Conservation (phyloP, 2,113 vertebrate genomes). For the Maccullochella peelii region DNA sequence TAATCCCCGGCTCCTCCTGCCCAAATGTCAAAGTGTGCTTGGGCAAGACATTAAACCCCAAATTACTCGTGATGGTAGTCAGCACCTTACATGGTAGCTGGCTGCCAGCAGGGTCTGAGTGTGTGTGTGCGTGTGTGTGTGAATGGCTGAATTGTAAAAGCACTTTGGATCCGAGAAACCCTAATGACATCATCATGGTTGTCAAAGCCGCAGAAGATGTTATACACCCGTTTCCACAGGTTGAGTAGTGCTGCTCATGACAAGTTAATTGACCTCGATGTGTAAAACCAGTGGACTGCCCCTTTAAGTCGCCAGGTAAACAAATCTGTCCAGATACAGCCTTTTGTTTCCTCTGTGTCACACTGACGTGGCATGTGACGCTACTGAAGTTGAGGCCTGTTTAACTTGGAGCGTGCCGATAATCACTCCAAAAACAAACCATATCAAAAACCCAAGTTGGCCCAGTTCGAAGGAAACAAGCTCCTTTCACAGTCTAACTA, state of each 20-base stretch:
- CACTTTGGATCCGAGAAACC: not conserved
- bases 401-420: constrained; percentile 5
- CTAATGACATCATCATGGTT: no score
- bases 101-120: not conserved
- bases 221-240: not conserved
- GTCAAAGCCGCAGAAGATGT: no score
- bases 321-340: not conserved
- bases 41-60: not conserved
- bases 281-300: not conserved
- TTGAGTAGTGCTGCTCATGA: not conserved
- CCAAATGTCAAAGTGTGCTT: not conserved
- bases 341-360: constrained; percentile 3
- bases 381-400: not conserved
- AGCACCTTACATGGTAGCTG: not conserved
- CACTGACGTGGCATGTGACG: constrained; percentile 4
- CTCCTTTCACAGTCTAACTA: not conserved
- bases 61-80: not conserved
- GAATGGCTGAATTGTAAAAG: not conserved
- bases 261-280: not conserved
- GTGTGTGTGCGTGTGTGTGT: no score
- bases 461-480: not conserved
- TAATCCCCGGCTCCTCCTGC: not conserved
- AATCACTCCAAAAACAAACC: not conserved
- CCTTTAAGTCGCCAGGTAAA: not conserved
- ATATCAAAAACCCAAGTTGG: not conserved